These are phyloP conservation scores for Sminthurides aquaticus DNA, from an alignment of 2,888 invertebrate species.

Conservation along the genomic window DNA sequence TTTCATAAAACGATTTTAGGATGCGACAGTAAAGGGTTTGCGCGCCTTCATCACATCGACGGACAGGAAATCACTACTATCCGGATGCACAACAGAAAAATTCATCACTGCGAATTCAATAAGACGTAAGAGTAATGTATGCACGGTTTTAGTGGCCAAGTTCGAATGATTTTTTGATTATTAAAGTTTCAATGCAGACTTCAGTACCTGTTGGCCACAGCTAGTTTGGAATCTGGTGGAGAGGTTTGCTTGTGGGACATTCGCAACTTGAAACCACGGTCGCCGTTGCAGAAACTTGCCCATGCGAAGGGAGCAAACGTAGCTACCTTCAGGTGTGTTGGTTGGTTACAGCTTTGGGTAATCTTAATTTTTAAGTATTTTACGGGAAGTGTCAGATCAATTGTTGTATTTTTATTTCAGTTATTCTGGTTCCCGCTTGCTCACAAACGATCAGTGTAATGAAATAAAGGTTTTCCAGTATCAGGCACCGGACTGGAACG, in stretches of 20 bases:
- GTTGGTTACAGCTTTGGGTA: background rate
- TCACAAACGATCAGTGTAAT: conserved; percentile 40
- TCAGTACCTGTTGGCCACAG: conserved; percentile 33
- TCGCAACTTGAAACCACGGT: conserved; percentile 26
- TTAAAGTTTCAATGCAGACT: conserved; percentile 21
- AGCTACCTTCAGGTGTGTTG: conserved; percentile 29
- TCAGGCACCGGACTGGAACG: conserved; percentile 33
- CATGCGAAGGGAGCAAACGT: conserved; percentile 32
- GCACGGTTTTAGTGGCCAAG: no score
- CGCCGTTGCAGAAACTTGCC: conserved; percentile 5
- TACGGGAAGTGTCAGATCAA: background rate
- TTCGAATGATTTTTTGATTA: conserved; percentile 8
- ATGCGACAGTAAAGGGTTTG: conserved; percentile 13
- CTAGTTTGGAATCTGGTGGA: conserved; percentile 21
- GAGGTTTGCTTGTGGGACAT: conserved; percentile 38
- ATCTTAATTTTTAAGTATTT: background rate
- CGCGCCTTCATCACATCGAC: conserved; percentile 24
- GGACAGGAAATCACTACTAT: conserved; percentile 17
- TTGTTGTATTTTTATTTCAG: conserved; percentile 13
- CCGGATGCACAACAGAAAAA: conserved; percentile 33
- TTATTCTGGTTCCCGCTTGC: conserved; percentile 30
- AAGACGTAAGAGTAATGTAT: conserved; percentile 23
- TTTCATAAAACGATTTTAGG: conserved; percentile 9
- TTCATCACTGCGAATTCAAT: conserved; percentile 39
- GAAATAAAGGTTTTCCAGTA: conserved; percentile 38